Evolutionary conservation across 2,888 invertebrate species (phyloP), one percentile per base, ranked within the genome.

Genomic region (Caenorhabditis parvicauda): DNA sequence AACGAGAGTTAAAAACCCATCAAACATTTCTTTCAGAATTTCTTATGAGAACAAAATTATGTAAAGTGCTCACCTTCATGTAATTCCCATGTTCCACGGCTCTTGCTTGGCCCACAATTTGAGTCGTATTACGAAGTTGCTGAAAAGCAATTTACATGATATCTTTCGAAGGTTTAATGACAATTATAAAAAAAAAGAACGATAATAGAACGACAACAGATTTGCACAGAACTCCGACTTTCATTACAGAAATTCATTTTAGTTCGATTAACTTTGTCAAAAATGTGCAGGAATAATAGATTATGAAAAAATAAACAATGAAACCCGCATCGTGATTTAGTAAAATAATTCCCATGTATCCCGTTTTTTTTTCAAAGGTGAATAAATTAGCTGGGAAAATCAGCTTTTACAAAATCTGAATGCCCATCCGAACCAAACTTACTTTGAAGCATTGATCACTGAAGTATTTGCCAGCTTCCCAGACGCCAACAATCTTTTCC

Each of bases 401-500:
- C n/a, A n/a, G 35, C 35, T 32, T 32, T n/a, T 32, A 32, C 9
- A 32, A n/a, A 32, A 32, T n/a, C n/a, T n/a, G n/a, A n/a, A n/a
- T n/a, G n/a, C n/a, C n/a, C n/a, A n/a, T n/a, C n/a, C n/a, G n/a
- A n/a, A n/a, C n/a, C n/a, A 32, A 32, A n/a, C 9, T 19, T 44
- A 78, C 77, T 59, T 79, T 75, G 60, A 72, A 74, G 28, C 74
- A 74, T 12, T 66, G 59, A 37, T 76, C 78, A 29, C 70, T 58
- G 74, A 86, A 85, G 66, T 85, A 86, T 52, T 83, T 82, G 72
- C 96, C 94, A 70, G 92, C 91, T 84, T 95, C 94, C 98, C 98
- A 98, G 42, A 96, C 86, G 65, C 90, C 90, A 63, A 94, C 86
- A 73, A 87, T 84, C 82, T 96, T 96, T 81, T 90, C 90, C 64